Evolutionary conservation across 2,113 vertebrate genomes (phyloP), one percentile per base, ranked within the genome.

Genomic region (Galbula dea): DNA sequence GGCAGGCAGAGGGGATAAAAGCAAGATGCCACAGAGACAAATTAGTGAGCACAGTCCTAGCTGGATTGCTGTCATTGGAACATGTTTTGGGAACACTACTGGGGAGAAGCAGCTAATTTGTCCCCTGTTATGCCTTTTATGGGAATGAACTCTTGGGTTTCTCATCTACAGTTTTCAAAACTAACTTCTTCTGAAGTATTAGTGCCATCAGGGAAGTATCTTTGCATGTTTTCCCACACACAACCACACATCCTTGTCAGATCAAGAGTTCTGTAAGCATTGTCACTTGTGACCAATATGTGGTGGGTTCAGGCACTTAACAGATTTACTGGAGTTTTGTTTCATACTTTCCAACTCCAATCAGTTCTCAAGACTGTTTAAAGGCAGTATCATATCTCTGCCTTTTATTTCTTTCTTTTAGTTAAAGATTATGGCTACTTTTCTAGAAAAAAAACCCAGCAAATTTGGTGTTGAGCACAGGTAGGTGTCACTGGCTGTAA

Each of bases 301-400:
- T 52, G 24, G 34, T 52, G 24, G 27, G 14, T 52, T 71, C 61
- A 57, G 37, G 12, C 37, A 52, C 26, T 43, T 58, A n/a, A 10
- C 4, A 34, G 34, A 58, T 48, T 67, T 74, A 37, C 6, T 19
- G 18, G 4, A 5, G 3, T 6, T n/a, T 77, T 59, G 13, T 71
- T 83, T 68, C 13, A 24, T 34, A 3, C 7, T 75, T 65, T 71
- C 26, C 36, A 88, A 86, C 75, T 45, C 11, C 12, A 52, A 9
- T 22, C n/a, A 58, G n/a, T 0, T 0, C 6, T 52, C 18, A 37
- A 34, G 45, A 30, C 6, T 41, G 5, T 41, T 74, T 74, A 58
- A 58, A 67, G 30, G 13, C 10, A 61, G 9, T 30, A 37, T 34
- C 20, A 54, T n/a, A 51, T 34, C 24, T 66, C 11, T n/a, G n/a